Conservation (phyloP, 2,113 vertebrate genomes). For the Passer domesticus region DNA sequence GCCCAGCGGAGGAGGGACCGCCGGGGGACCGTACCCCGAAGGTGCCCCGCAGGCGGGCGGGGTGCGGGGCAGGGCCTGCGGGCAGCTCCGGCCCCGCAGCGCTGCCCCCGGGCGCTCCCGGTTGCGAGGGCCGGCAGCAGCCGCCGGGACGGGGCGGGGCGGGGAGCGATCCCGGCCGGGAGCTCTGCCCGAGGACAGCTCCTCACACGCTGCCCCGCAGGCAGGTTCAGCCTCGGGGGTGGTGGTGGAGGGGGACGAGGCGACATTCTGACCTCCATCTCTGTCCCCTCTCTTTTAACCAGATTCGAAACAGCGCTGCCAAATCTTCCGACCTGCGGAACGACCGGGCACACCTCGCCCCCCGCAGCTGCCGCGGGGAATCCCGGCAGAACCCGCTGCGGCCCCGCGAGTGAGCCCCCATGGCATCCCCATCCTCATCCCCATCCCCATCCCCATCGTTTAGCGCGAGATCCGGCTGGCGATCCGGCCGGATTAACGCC, state of each 20-base stretch:
- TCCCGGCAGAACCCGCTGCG: not conserved
- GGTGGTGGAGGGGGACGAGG: not conserved
- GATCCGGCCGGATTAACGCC: not conserved
- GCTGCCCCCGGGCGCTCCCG: not conserved
- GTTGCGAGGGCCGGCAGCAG: not conserved
- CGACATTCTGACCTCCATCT: not conserved
- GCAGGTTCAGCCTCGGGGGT: not conserved
- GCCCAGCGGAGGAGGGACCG: too few relatives aligned
- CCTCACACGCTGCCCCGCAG: not conserved
- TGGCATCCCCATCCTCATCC: not conserved
- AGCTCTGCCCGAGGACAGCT: not conserved
- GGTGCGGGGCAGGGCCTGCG: too few relatives aligned
- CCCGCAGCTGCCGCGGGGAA: not conserved
- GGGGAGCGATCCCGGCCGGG: not conserved
- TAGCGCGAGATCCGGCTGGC: not conserved
- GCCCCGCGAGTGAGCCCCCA: not conserved
- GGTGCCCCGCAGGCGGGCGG: not conserved
- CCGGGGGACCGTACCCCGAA: too few relatives aligned
- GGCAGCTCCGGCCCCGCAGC: not conserved
- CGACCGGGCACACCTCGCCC: accelerated
- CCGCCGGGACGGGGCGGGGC: not conserved
- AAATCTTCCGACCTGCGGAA: not conserved
- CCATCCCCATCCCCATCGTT: not conserved
- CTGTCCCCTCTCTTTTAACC: not conserved
- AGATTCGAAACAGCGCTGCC: not conserved